Evolutionary conservation across 2,113 vertebrate species (phyloP), one percentile per base, ranked within the genome.

Genomic region (Mus musculus): DNA sequence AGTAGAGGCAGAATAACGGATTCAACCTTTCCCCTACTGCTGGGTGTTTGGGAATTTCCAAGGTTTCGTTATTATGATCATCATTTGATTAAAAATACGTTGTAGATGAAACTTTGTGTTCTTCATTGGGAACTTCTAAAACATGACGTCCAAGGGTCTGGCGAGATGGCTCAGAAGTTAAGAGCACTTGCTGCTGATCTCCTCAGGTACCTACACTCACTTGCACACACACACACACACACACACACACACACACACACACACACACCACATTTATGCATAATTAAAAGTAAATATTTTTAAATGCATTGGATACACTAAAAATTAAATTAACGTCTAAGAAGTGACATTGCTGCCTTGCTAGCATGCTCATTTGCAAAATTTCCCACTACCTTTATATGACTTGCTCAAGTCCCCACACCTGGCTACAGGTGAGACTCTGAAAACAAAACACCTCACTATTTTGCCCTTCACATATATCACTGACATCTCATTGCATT

Each of bases 341-440:
- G 49, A 88, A 20, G 19, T 30, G 24, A 61, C 81, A 77, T 30
- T 9, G 14, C 54, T 26, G 13, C 22, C 52, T 61, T 16, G 20
- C 20, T 3, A 24, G 36, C 17, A 22, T 36, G 30, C 20, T 8
- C 12, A 36, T 63, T 54, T 76, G 20, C 12, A 71, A 71, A 71
- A 20, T 63, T 71, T 61, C 24, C 28, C 19, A 0, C 36, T 1
- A 8, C 17, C 13, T 19, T n/a, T 14, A 13, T 1, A 11, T 17
- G 42, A 13, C 28, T 24, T 33, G 30, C 54, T 46, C 46, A 33
- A 30, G 49, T 13, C 26, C 42, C 59, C 22, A 4, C 13, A 56
- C 9, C 30, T 33, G 49, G 28, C 24, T 24, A 7, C 5, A 88
- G 33, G 16, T 17, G 17, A 22, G 88, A 33, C 30, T 19, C 20